Conservation (phyloP, 2,797 vertebrate genomes). For the Rhadinocentrus ornatus region DNA sequence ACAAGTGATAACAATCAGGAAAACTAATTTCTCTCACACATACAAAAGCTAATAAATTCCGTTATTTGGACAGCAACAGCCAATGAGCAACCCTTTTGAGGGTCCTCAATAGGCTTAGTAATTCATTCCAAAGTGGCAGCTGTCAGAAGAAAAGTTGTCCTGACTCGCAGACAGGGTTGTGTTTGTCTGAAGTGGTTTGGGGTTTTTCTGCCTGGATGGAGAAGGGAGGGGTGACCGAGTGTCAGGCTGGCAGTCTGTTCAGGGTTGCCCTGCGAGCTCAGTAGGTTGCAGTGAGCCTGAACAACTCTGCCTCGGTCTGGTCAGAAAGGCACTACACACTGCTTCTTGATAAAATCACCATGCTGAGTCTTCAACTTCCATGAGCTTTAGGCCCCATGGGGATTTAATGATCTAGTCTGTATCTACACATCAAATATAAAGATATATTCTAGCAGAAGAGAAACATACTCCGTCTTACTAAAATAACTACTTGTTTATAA, state of each 20-base stretch:
- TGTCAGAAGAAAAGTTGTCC: slow-evolving; percentile 84
- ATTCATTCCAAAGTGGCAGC: slow-evolving; percentile 85
- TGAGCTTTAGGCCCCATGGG: slow-evolving; percentile 64
- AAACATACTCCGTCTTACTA: neutral
- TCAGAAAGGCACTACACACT: slow-evolving; percentile 72
- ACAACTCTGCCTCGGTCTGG: slow-evolving; percentile 78
- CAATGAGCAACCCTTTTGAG: slow-evolving; percentile 75
- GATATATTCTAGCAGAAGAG: slow-evolving; percentile 18
- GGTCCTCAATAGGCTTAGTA: slow-evolving; percentile 79
- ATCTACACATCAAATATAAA: slow-evolving; percentile 49
- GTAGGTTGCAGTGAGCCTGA: slow-evolving; percentile 80
- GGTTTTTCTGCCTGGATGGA: slow-evolving; percentile 68
- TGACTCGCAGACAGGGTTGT: slow-evolving; percentile 75
- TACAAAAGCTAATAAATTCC: slow-evolving; percentile 76
- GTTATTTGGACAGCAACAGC: slow-evolving; percentile 75
- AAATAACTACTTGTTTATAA: neutral
- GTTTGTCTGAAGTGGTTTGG: slow-evolving; percentile 79
- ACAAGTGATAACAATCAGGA: slow-evolving; percentile 52
- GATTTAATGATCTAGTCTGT: slow-evolving; percentile 64
- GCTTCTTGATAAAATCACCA: slow-evolving; percentile 80
- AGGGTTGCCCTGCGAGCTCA: slow-evolving; percentile 75
- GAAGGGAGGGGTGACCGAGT: slow-evolving; percentile 66
- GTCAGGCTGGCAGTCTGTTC: slow-evolving; percentile 77
- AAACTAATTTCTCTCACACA: slow-evolving; percentile 59
- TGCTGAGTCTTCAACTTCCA: slow-evolving; percentile 73